Evolutionary conservation across 23 tunicate species (phyloP).

Genomic region (Ciona savignyi): DNA sequence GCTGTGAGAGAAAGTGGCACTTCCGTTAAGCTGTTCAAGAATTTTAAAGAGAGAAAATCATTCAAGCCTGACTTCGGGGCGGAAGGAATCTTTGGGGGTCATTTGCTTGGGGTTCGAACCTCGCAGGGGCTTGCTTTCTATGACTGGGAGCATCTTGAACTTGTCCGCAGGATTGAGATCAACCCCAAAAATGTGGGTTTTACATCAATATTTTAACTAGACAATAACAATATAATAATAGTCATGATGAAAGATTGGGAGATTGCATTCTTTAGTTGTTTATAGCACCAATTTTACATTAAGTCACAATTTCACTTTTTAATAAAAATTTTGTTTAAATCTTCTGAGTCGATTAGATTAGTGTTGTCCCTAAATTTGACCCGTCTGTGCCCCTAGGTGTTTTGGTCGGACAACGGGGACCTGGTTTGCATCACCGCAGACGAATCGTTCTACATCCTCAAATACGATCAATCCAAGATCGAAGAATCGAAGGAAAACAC

Average conservation of each 20-base stretch:
- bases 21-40: conserved; percentile 69
- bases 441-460: conserved; percentile 85
- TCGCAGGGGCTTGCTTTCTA: conserved; percentile 90
- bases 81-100: conserved; percentile 85
- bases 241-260: not conserved
- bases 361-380: no score
- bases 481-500: conserved; percentile 88
- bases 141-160: conserved; percentile 74
- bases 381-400: conserved; percentile 34
- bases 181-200: conserved; percentile 71
- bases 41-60: conserved; percentile 77
- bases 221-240: not conserved
- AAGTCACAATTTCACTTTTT: not conserved
- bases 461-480: conserved; percentile 54
- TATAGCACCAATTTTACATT: not conserved
- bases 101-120: conserved; percentile 75
- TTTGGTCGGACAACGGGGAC: conserved; percentile 96
- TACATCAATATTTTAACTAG: not conserved
- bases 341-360: no score
- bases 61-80: conserved; percentile 98
- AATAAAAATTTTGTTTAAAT: no score
- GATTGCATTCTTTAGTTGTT: not conserved
- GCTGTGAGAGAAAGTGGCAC: conserved; percentile 89
- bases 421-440: conserved; percentile 72
- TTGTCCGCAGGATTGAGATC: conserved; percentile 86